A percentile compares a stretch with the other conserved stretches of the same genome.
phyloP scores from a whole-genome alignment of 2,888 invertebrate genomes.

The Pimpla rufipes region DNA sequence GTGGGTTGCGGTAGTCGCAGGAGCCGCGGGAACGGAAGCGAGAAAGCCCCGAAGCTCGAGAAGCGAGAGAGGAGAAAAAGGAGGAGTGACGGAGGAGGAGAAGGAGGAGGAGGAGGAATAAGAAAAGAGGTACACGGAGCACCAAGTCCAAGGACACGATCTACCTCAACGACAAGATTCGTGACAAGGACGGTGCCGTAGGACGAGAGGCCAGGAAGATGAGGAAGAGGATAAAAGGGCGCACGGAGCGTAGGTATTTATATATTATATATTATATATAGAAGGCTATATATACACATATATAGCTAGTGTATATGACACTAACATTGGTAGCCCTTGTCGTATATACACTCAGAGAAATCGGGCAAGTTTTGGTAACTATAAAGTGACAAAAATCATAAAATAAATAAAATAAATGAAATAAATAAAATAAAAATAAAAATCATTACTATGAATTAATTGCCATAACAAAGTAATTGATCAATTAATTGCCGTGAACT shows the following conservation, averaged over 20 bases:
- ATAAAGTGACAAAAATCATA: too few relatives aligned
- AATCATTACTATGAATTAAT: too few relatives aligned
- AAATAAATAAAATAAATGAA: too few relatives aligned
- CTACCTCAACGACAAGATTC: conserved; percentile 75
- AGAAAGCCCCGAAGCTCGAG: conserved; percentile 6
- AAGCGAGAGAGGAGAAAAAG: conserved; percentile 24
- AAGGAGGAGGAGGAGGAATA: conserved; percentile 41
- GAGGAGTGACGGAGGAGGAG: conserved; percentile 13
- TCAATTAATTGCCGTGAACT: too few relatives aligned
- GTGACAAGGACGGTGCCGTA: conserved; percentile 75
- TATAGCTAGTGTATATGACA: too few relatives aligned
- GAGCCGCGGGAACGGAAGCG: conserved; percentile 26
- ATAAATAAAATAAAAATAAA: too few relatives aligned
- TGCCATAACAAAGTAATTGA: too few relatives aligned
- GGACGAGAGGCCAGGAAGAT: conserved; percentile 63
- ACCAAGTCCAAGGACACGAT: conserved; percentile 79
- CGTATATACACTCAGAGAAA: too few relatives aligned
- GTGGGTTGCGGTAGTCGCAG: conserved; percentile 42
- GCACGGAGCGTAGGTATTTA: background rate
- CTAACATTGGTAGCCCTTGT: too few relatives aligned
- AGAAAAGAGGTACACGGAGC: conserved; percentile 69
- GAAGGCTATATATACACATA: too few relatives aligned
- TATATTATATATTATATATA: background rate
- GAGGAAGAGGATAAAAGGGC: conserved; percentile 64
- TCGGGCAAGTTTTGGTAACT: too few relatives aligned